Evolutionary conservation across 2,888 invertebrate genomes (phyloP).

Genomic region (Siphlonurus alternatus): DNA sequence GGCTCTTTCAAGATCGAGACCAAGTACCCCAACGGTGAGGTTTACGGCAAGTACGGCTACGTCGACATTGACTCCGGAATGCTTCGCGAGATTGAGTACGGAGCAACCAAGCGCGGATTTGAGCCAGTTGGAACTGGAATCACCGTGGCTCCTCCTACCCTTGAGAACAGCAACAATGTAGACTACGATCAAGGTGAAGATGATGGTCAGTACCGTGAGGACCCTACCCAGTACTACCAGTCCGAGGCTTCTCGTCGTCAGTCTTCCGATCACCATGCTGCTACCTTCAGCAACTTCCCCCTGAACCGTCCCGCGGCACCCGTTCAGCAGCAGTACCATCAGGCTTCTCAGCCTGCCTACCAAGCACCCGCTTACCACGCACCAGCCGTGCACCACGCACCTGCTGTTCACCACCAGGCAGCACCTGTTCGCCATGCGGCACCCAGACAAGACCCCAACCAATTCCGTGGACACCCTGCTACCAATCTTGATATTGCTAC

Average conservation of each 20-base stretch:
- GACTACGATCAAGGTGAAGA: constrained; percentile 38
- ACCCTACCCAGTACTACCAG: constrained; percentile 60
- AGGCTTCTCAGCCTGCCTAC: constrained; percentile 11
- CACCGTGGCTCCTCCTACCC: constrained; percentile 67
- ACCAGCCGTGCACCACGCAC: not conserved
- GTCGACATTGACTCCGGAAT: constrained; percentile 56
- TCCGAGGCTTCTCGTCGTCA: constrained; percentile 25
- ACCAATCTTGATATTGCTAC: constrained; percentile 52
- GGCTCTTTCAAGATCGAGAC: constrained; percentile 79
- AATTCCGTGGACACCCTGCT: constrained; percentile 48
- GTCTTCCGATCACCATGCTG: constrained; percentile 23
- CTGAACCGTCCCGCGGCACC: no score
- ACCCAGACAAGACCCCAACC: constrained; percentile 15
- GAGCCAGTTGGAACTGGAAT: constrained; percentile 62
- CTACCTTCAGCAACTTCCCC: constrained; percentile 20
- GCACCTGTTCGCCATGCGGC: constrained; percentile 9
- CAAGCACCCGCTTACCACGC: constrained; percentile 1
- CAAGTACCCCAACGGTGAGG: constrained; percentile 66
- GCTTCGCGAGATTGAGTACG: constrained; percentile 66
- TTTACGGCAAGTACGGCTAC: constrained; percentile 81
- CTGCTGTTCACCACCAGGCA: constrained; percentile 7
- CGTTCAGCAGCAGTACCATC: constrained; percentile 16
- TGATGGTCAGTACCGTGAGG: constrained; percentile 73
- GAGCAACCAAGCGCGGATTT: constrained; percentile 64
- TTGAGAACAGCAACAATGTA: constrained; percentile 33